phyloP scores from a whole-genome alignment of 2,113 vertebrate genomes.

The Mesoclemmys tuberculata region DNA sequence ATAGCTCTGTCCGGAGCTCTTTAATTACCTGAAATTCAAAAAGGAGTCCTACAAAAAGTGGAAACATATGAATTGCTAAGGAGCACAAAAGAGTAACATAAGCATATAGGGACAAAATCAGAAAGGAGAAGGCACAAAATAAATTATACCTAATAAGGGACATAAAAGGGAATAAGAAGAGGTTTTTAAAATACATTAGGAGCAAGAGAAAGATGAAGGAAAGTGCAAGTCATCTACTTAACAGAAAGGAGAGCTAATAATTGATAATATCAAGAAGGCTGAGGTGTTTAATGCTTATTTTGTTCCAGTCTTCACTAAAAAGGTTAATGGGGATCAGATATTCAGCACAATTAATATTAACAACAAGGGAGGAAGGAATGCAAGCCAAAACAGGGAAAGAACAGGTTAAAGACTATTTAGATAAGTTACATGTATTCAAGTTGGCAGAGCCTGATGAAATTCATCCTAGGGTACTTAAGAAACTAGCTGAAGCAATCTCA shows the following conservation, averaged over 20 bases:
- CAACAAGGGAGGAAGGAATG: background rate
- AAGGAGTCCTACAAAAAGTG: background rate
- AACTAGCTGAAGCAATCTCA: too few species aligned
- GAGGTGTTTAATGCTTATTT: background rate
- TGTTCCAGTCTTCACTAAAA: background rate
- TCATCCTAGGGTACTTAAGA: too few species aligned
- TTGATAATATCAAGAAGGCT: background rate
- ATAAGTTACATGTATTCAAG: too few species aligned
- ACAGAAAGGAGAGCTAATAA: background rate
- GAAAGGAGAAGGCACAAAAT: background rate
- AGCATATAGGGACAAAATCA: background rate
- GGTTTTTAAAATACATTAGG: background rate
- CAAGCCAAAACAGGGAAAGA: background rate
- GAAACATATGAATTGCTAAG: background rate
- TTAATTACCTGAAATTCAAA: background rate
- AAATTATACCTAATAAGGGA: background rate
- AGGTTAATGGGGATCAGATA: background rate
- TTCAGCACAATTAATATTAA: background rate
- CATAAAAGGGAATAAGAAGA: background rate
- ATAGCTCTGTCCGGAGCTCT: background rate
- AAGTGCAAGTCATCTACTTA: background rate
- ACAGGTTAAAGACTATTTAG: too few species aligned
- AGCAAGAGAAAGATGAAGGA: background rate
- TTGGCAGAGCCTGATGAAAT: too few species aligned
- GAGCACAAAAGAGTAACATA: background rate